Evolutionary conservation across 2,888 invertebrate species (phyloP).

Genomic region (Drosophila kuntzei): DNA sequence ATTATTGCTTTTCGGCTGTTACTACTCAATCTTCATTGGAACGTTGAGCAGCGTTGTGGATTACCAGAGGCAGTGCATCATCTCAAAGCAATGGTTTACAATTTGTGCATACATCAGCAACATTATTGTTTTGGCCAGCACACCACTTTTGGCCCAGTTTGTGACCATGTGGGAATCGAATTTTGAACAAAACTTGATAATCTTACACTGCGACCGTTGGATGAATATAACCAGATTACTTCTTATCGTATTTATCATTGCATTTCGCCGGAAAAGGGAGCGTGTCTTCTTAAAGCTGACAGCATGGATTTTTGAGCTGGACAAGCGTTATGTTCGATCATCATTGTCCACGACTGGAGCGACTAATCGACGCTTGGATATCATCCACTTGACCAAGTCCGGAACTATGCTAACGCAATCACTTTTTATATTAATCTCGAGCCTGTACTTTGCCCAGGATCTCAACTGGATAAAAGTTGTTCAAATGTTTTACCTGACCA

Average conservation of each 20-base stretch:
- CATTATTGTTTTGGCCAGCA: conserved; percentile 11
- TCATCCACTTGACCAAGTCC: conserved; percentile 10
- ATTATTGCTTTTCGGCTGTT: conserved; percentile 20
- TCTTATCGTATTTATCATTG: conserved; percentile 9
- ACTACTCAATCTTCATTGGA: conserved; percentile 20
- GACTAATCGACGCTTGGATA: conserved; percentile 2
- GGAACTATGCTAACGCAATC: conserved; percentile 9
- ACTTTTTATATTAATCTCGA: conserved; percentile 5
- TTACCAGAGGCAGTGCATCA: conserved; percentile 17
- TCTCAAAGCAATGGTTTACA: conserved; percentile 9
- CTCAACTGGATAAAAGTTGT: background rate
- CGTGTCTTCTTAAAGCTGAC: conserved; percentile 8
- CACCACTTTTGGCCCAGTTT: conserved; percentile 10
- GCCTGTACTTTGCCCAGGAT: conserved; percentile 5
- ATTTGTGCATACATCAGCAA: conserved; percentile 23
- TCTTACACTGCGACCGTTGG: background rate
- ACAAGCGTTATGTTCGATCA: conserved; percentile 2
- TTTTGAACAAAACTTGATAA: conserved; percentile 15
- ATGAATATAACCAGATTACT: conserved; percentile 3
- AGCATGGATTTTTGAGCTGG: conserved; percentile 16
- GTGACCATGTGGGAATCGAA: background rate
- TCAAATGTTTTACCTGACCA: conserved; percentile 4
- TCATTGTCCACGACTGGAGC: conserved; percentile 2
- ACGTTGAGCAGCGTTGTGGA: conserved; percentile 29
- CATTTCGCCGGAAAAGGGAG: conserved; percentile 16